Evolutionary conservation across 1,140 invertebrate genomes (phyloP).

Genomic region (Drosophila mayri): DNA sequence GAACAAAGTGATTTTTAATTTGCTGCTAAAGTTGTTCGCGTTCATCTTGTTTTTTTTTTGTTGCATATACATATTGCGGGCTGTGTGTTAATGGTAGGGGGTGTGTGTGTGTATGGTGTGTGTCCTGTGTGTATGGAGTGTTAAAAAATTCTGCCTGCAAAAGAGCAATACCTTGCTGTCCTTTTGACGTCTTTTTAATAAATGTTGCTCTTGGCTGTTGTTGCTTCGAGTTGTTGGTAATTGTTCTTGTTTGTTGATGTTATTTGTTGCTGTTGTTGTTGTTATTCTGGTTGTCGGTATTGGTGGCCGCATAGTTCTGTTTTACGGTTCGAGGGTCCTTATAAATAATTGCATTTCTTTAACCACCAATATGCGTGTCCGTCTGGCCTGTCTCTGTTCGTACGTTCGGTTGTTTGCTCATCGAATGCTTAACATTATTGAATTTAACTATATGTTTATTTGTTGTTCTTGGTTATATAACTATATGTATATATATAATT

Average conservation of each 20-base stretch:
- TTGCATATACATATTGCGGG: slow-evolving; percentile 43
- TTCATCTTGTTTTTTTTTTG: slow-evolving; percentile 10
- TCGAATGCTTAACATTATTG: slow-evolving; percentile 78
- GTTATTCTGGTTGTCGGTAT: slow-evolving; percentile 2
- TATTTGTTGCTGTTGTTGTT: background rate
- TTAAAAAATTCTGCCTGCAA: slow-evolving; percentile 12
- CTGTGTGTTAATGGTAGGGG: slow-evolving; percentile 7
- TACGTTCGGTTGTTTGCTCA: slow-evolving; percentile 38
- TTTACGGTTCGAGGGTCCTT: slow-evolving; percentile 64
- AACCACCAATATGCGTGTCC: slow-evolving; percentile 42
- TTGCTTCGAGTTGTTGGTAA: slow-evolving; percentile 8
- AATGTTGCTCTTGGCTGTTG: slow-evolving; percentile 41
- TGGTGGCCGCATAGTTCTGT: slow-evolving; percentile 43
- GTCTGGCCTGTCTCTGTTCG: slow-evolving; percentile 39
- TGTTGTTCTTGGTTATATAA: slow-evolving; percentile 82
- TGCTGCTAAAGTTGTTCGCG: slow-evolving; percentile 57
- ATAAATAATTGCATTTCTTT: slow-evolving; percentile 80
- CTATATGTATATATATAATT: slow-evolving; percentile 63
- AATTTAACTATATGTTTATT: slow-evolving; percentile 84
- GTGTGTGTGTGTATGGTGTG: slow-evolving; percentile 16
- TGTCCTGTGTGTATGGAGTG: slow-evolving; percentile 46
- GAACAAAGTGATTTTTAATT: slow-evolving; percentile 67
- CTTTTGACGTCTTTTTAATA: slow-evolving; percentile 48
- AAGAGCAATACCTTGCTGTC: slow-evolving; percentile 43
- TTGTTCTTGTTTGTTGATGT: slow-evolving; percentile 14